phyloP scores from a whole-genome alignment of 53 echinoderm and acorn worm genomes.

The Echinarachnius parma region DNA sequence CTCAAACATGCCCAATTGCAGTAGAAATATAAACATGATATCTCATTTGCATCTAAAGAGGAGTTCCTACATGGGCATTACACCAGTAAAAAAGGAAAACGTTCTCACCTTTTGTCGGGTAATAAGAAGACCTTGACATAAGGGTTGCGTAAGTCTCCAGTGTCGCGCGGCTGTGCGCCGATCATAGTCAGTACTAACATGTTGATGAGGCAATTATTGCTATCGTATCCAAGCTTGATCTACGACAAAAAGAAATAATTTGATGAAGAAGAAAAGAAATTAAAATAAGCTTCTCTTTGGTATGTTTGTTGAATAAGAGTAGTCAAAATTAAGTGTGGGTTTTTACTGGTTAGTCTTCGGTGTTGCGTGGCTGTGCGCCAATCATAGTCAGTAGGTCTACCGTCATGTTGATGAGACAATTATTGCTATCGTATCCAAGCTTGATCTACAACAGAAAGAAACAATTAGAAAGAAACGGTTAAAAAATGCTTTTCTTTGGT shows the following conservation, averaged over 20 bases:
- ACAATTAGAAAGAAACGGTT: too few relatives aligned
- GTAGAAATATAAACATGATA: too few relatives aligned
- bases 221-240: conserved; percentile 95
- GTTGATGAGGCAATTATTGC: conserved; percentile 68
- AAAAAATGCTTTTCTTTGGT: too few relatives aligned
- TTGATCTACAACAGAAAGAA: conserved; percentile 66
- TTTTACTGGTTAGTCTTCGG: conserved; percentile 70
- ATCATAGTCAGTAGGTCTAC: conserved; percentile 75
- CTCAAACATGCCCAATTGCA: too few relatives aligned
- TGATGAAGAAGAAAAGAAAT: too few relatives aligned
- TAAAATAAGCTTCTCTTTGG: too few relatives aligned
- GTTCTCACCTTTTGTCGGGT: conserved; percentile 82
- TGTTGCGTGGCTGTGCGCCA: conserved; percentile 79
- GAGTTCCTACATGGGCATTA: too few relatives aligned
- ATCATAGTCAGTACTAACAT: conserved; percentile 78
- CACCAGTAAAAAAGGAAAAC: too few relatives aligned
- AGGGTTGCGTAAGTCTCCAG: conserved; percentile 83
- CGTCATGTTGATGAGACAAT: conserved; percentile 75
- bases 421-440: conserved; percentile 86
- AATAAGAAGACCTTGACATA: conserved; percentile 97
- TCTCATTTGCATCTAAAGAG: too few relatives aligned
- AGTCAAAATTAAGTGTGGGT: too few relatives aligned
- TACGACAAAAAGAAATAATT: too few relatives aligned
- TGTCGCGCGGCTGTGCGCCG: conserved; percentile 80
- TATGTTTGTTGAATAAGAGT: too few relatives aligned